phyloP scores from a whole-genome alignment of 2,113 vertebrate species.

The Ceratotherium simum region DNA sequence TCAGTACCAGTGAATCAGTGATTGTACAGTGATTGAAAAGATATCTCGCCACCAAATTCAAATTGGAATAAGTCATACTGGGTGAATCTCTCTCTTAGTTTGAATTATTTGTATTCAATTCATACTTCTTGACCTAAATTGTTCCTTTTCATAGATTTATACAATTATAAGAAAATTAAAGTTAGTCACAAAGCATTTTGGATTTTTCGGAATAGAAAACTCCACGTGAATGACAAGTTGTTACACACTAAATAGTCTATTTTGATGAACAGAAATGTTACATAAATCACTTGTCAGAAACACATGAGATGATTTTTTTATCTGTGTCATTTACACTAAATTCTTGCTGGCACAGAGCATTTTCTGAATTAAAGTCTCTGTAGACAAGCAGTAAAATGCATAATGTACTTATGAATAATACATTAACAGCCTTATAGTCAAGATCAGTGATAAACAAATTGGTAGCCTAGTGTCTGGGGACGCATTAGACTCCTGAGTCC shows the following conservation, averaged over 20 bases:
- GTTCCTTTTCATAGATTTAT: neutral
- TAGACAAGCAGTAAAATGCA: constrained; percentile 6
- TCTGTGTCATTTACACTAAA: constrained; percentile 36
- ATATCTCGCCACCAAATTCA: neutral
- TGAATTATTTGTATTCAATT: neutral
- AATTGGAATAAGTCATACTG: neutral
- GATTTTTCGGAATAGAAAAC: constrained; percentile 29
- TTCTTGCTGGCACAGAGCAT: constrained; percentile 38
- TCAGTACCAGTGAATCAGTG: neutral
- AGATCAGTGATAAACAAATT: constrained; percentile 6
- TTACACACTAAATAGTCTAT: neutral
- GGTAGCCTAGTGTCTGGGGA: neutral
- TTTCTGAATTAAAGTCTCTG: constrained; percentile 61
- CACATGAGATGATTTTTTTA: constrained; percentile 48
- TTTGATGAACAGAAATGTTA: constrained; percentile 57
- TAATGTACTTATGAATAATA: constrained; percentile 40
- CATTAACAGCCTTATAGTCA: neutral
- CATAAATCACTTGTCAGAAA: constrained; percentile 60
- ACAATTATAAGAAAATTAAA: neutral
- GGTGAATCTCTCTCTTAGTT: neutral
- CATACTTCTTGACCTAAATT: neutral
- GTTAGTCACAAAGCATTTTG: neutral
- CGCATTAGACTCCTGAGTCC: neutral
- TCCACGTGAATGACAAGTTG: neutral
- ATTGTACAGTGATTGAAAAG: neutral